phyloP scores from a whole-genome alignment of 2,113 vertebrate species.

The Pandion haliaetus region DNA sequence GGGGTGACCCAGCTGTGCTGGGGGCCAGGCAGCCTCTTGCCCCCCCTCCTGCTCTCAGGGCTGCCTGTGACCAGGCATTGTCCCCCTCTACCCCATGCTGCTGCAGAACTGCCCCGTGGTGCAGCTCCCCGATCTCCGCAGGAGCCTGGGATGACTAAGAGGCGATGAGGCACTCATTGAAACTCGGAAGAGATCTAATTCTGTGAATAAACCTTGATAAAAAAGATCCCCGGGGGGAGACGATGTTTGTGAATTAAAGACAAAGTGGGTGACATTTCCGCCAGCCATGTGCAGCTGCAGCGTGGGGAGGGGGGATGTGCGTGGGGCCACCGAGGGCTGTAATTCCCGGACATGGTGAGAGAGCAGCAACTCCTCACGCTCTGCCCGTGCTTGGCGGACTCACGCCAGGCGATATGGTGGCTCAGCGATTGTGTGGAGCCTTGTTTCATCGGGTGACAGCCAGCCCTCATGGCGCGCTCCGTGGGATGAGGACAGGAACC shows the following conservation, averaged over 20 bases:
- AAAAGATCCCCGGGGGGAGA: background rate
- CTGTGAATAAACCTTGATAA: background rate
- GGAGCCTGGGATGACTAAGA: background rate
- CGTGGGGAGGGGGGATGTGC: fast-evolving
- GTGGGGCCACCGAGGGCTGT: background rate
- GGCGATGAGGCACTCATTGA: background rate
- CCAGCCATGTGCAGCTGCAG: background rate
- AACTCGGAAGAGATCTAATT: background rate
- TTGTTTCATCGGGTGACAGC: background rate
- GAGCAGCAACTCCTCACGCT: background rate
- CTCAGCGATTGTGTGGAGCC: background rate
- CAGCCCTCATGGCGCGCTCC: background rate
- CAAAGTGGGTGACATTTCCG: background rate
- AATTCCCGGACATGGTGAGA: background rate
- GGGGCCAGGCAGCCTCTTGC: background rate
- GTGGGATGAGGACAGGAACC: background rate
- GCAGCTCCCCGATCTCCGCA: fast-evolving
- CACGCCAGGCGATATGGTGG: background rate
- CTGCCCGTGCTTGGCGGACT: fast-evolving
- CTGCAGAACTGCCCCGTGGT: background rate
- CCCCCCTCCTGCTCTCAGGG: fast-evolving
- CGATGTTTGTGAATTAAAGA: background rate
- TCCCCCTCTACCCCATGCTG: background rate
- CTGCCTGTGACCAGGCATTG: background rate
- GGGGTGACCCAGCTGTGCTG: background rate